Conservation (phyloP, 2,797 vertebrate genomes). For the Lepilemur ruficaudatus region DNA sequence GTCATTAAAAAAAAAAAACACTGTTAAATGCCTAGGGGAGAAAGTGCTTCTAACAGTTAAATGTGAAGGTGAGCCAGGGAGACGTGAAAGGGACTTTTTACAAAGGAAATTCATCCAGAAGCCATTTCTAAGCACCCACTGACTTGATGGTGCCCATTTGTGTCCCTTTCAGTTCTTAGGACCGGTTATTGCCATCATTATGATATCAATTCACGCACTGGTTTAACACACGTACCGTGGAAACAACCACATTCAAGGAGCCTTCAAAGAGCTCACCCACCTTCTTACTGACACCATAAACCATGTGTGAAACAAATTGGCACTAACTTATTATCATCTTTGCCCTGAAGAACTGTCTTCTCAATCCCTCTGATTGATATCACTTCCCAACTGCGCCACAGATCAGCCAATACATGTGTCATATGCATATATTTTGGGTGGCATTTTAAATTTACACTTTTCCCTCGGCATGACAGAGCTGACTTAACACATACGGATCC, state of each 20-base stretch:
- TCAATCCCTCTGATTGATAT: background rate
- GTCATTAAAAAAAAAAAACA: background rate
- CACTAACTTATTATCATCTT: background rate
- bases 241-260: background rate
- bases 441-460: slow-evolving; percentile 41
- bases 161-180: background rate
- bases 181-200: background rate
- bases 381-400: background rate
- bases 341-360: background rate
- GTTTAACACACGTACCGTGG: background rate
- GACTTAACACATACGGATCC: background rate
- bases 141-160: background rate
- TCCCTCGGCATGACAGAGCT: background rate
- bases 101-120: background rate
- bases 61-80: background rate
- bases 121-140: background rate
- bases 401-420: background rate
- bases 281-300: background rate
- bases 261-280: background rate
- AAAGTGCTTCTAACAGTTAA: background rate
- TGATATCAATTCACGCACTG: background rate
- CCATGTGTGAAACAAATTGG: background rate
- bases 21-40: background rate
- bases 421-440: background rate
- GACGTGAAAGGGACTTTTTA: background rate